These are phyloP conservation scores for Lophura swinhoii DNA, from an alignment of 2,797 vertebrate genomes.

Conservation along the genomic window DNA sequence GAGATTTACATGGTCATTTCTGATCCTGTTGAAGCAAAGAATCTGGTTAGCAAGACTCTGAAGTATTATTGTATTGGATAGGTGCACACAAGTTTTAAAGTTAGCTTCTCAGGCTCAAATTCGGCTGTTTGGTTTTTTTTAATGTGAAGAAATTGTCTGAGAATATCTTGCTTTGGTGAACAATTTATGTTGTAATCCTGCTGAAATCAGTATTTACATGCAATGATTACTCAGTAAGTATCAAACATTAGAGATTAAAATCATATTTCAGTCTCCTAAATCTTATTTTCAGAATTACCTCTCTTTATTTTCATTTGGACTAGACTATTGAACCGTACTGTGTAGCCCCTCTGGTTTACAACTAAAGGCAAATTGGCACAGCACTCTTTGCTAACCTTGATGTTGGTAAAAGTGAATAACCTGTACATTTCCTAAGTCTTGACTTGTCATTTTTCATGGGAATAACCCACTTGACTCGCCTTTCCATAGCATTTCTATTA, in stretches of 20 bases:
- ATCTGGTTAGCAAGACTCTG: neutral
- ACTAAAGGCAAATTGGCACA: neutral
- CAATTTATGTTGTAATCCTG: neutral
- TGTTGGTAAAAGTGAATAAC: neutral
- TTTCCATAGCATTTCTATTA: neutral
- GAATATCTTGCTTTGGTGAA: neutral
- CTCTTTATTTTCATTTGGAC: neutral
- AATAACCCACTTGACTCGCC: neutral
- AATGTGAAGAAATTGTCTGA: neutral
- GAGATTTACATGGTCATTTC: conserved; percentile 19
- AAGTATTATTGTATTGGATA: neutral
- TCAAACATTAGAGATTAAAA: neutral
- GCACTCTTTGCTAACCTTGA: neutral
- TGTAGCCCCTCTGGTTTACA: neutral
- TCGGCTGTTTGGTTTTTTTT: neutral
- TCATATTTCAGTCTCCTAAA: neutral
- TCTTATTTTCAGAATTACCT: neutral
- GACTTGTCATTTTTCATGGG: neutral
- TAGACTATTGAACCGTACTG: neutral
- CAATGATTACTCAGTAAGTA: neutral
- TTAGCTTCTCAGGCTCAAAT: neutral
- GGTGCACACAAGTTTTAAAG: neutral
- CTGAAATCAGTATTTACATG: neutral
- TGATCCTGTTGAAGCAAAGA: neutral
- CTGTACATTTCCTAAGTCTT: neutral